Base-by-base conservation (phyloP, 2,797 vertebrate genomes). In the Cheracebus regulus region DNA sequence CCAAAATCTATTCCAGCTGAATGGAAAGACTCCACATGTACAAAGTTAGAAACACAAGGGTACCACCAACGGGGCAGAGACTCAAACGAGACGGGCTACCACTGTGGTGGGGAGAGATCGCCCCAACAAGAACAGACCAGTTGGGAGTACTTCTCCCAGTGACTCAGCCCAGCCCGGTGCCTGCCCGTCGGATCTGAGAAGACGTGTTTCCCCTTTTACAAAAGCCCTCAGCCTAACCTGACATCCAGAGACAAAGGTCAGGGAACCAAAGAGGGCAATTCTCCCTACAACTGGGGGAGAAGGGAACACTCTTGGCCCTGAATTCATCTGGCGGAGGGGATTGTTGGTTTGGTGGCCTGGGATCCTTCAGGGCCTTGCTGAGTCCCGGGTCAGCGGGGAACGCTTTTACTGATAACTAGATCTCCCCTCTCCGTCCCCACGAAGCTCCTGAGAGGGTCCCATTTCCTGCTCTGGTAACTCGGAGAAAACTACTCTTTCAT, bases 181-280 rank as follows among this genome's bases (percentile, higher is more conserved):
- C 36, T 90, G 7, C 30, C 57, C 80, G 24, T 22, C 5, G 22
- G 86, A 46, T 61, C 39, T 88, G 36, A 90, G 57, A 95, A 64
- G 50, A 0, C 28, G 0, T 17, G 2, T 67, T 78, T 80, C 39
- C 28, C 6, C 12, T 76, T 90, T 93, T 28, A 14, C 83, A 70
- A 92, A 57, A 96, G 36, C 30, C 78, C 82, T 58, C 61, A 67
- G 57, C 58, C 88, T 95, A 90, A 50, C n/a, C 46, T 67, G 50
- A n/a, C 50, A 87, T 36, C 58, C 19, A 48, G 41, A 87, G 85
- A 95, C 97, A 97, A 97, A 97, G 88, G 70, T 88, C 85, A 46
- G 36, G 39, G 55, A 28, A 84, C 11, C n/a, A 33, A 94, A 33
- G 70, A 75, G 95, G 86, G 24, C 61, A 73, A 72, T 55, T 84